Evolutionary conservation across 1,140 invertebrate species (phyloP).

Genomic region (Polyergus mexicanus): DNA sequence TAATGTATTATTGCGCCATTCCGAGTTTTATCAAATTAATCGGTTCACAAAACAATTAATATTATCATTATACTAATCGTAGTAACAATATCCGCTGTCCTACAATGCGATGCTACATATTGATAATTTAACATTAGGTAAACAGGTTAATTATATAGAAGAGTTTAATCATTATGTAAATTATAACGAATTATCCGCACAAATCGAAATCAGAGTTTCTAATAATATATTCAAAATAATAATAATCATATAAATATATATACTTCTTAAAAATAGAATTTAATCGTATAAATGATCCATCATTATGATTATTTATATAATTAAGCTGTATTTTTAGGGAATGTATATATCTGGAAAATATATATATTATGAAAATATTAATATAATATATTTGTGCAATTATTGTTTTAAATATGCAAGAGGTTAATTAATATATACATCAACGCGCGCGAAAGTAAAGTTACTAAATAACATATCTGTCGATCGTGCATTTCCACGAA

Average conservation of each 20-base stretch:
- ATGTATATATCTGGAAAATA: neutral
- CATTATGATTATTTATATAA: no score
- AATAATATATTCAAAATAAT: neutral
- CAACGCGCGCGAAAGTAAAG: neutral
- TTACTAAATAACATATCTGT: slow-evolving; percentile 10
- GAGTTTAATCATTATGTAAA: neutral
- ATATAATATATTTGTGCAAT: neutral
- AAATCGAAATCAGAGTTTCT: neutral
- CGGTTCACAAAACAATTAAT: slow-evolving; percentile 14
- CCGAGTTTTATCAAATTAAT: slow-evolving; percentile 16
- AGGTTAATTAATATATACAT: neutral
- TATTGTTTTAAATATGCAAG: neutral
- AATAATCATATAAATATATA: neutral
- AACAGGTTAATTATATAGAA: neutral
- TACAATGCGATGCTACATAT: neutral
- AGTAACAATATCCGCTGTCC: neutral
- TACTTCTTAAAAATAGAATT: neutral
- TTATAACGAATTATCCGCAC: neutral
- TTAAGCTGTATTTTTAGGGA: neutral
- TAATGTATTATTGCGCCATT: neutral
- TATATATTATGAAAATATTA: neutral
- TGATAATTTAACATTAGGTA: neutral
- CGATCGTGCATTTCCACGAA: slow-evolving; percentile 12
- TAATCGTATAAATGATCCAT: no score
- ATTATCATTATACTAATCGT: slow-evolving; percentile 28